A percentile compares a stretch with the other conserved stretches of the same genome.
Evolutionary conservation across 2,797 vertebrate genomes (phyloP).

Genomic region (Brachymystax lenok): DNA sequence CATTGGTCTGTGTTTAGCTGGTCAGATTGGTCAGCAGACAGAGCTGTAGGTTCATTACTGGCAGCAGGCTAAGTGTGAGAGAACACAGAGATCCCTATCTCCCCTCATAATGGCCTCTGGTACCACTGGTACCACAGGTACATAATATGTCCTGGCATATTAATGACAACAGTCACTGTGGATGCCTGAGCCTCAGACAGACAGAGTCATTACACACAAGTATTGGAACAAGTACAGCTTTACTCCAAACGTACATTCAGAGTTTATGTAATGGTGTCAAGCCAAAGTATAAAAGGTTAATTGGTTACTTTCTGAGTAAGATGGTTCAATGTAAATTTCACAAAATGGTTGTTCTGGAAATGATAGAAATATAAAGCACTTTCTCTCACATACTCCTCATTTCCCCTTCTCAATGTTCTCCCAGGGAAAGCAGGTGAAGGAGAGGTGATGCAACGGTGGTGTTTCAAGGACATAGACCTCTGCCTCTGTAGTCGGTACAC

Average conservation of each 20-base stretch:
- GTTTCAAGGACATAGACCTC: slow-evolving; percentile 24
- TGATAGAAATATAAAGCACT: not conserved
- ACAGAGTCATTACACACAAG: not conserved
- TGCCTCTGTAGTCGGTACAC: not conserved
- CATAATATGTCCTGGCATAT: slow-evolving; percentile 33
- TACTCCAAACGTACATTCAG: too few relatives aligned
- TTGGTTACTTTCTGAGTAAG: not conserved
- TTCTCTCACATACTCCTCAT: too few relatives aligned
- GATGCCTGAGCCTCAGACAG: not conserved
- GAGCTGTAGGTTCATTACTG: slow-evolving; percentile 2
- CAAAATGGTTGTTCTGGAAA: slow-evolving; percentile 1
- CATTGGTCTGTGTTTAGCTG: slow-evolving; percentile 7
- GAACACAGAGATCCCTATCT: slow-evolving; percentile 15
- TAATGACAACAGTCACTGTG: slow-evolving; percentile 34
- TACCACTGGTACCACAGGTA: not conserved
- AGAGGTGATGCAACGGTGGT: slow-evolving; percentile 18
- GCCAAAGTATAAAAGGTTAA: not conserved
- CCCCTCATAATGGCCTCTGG: not conserved
- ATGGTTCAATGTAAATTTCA: not conserved
- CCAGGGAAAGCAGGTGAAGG: slow-evolving; percentile 32
- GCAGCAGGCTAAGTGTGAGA: slow-evolving; percentile 16
- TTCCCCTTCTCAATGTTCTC: too few relatives aligned
- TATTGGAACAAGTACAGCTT: not conserved
- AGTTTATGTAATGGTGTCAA: not conserved
- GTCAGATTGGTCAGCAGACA: slow-evolving; percentile 17